These are phyloP conservation scores for Nymphalis urticae DNA, from an alignment of 2,888 invertebrate species.

Conservation along the genomic window DNA sequence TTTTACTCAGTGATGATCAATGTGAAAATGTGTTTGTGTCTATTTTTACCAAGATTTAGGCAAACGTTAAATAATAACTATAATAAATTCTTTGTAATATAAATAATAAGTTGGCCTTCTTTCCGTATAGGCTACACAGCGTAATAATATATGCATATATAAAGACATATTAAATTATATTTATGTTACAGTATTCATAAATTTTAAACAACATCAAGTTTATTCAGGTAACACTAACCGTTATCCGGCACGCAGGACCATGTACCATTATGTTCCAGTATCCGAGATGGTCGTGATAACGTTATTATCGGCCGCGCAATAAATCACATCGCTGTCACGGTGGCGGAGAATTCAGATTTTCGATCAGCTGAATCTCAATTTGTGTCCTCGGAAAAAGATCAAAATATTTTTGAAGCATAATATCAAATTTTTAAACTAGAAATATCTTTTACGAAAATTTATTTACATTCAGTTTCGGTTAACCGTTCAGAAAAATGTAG, in stretches of 20 bases:
- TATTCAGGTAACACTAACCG: constrained; percentile 28
- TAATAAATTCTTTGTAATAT: too few species aligned
- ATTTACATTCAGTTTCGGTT: not conserved
- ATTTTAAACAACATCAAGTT: constrained; percentile 11
- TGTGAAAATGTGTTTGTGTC: too few species aligned
- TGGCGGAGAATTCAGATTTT: constrained; percentile 52
- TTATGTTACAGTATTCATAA: not conserved
- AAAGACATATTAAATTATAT: not conserved
- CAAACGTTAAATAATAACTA: too few species aligned
- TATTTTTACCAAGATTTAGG: too few species aligned
- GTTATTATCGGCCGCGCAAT: constrained; percentile 54
- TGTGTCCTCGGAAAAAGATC: constrained; percentile 36
- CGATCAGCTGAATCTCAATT: constrained; percentile 45
- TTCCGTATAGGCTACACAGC: too few species aligned
- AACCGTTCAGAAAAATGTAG: not conserved
- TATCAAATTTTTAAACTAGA: constrained; percentile 28
- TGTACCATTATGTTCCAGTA: constrained; percentile 42
- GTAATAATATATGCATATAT: too few species aligned
- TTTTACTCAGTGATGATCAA: too few species aligned
- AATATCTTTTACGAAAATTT: constrained; percentile 2
- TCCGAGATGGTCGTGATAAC: constrained; percentile 54
- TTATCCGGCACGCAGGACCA: constrained; percentile 41
- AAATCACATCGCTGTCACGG: constrained; percentile 58
- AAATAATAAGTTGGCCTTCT: too few species aligned
- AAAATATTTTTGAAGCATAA: constrained; percentile 32